Evolutionary conservation across 2,113 vertebrate genomes (phyloP).

Genomic region (Glaucomys volans): DNA sequence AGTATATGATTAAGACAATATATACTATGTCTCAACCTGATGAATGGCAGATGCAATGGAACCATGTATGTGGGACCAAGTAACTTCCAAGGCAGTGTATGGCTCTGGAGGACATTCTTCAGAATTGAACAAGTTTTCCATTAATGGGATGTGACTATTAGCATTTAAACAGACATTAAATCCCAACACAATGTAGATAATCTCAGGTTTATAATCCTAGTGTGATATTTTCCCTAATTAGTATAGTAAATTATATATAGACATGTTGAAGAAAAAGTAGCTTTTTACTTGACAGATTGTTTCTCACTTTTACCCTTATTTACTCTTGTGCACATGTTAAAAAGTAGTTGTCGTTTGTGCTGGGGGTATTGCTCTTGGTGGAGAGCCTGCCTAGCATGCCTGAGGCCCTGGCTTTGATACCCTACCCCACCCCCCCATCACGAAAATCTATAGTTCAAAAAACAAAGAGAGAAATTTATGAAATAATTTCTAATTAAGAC

Average conservation of each 20-base stretch:
- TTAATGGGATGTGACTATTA: background rate
- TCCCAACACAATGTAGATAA: background rate
- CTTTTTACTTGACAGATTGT: background rate
- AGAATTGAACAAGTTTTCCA: background rate
- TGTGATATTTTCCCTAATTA: background rate
- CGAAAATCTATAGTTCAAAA: conserved; percentile 12
- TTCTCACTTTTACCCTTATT: conserved; percentile 38
- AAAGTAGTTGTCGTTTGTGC: background rate
- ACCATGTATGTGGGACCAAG: background rate
- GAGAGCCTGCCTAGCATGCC: no score
- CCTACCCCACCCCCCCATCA: no score
- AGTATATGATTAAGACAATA: background rate
- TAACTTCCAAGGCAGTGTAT: background rate
- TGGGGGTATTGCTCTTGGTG: no score
- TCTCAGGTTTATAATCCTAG: background rate
- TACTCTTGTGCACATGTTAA: conserved; percentile 39
- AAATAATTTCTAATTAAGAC: conserved; percentile 50
- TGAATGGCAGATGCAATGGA: background rate
- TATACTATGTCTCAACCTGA: background rate
- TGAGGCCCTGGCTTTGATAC: no score
- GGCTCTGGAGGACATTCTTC: background rate
- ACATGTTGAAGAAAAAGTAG: background rate
- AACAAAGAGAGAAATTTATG: conserved; percentile 22
- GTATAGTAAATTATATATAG: background rate
- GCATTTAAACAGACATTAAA: background rate